Evolutionary conservation across 2,888 invertebrate species (phyloP), one percentile per base, ranked within the genome.

Genomic region (Chironomus tentans): DNA sequence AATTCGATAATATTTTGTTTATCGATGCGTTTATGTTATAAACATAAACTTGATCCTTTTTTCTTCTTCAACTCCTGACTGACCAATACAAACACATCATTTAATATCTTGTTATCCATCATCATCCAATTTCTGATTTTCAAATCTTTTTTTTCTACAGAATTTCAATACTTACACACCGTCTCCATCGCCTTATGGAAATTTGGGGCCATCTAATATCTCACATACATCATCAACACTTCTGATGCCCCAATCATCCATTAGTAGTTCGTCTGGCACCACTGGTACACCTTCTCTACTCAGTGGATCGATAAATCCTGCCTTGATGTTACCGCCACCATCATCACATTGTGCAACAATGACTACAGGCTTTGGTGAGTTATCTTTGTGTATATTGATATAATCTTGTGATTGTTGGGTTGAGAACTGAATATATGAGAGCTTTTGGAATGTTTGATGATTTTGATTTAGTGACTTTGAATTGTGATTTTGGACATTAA

Each of bases 81-180:
- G 38, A 38, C 38, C 38, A 38, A 38, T 38, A 10, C 38, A 38
- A 65, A 4, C 10, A 22, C 18, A 21, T 21, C 65, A 6, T 0
- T 18, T 15, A 10, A 21, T 13, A 21, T 65, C 12, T 21, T 13
- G 4, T 21, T 10, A 65, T 65, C 12, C 7, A 7, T 21, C 65
- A 65, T 62, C 15, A 70, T 46, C 38, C 47, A 46, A n/a, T 72
- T 72, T n/a, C 18, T 56, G n/a, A 50, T 50, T 21, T 70, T 18
- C 13, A 50, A 18, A 13, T 6, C 12, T 24, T 56, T 2, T 61
- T 38, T 1, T n/a, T 47, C 18, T 77, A 65, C 72, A 84, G 82
- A 81, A 81, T 72, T 83, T 82, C 77, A 81, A 82, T 80, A 81
- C 82, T 78, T 83, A 83, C 79, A 82, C 82, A 76, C 83, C 83